These are phyloP conservation scores for Ctenomys sociabilis DNA, from an alignment of 2,113 vertebrate genomes.

Conservation along the genomic window DNA sequence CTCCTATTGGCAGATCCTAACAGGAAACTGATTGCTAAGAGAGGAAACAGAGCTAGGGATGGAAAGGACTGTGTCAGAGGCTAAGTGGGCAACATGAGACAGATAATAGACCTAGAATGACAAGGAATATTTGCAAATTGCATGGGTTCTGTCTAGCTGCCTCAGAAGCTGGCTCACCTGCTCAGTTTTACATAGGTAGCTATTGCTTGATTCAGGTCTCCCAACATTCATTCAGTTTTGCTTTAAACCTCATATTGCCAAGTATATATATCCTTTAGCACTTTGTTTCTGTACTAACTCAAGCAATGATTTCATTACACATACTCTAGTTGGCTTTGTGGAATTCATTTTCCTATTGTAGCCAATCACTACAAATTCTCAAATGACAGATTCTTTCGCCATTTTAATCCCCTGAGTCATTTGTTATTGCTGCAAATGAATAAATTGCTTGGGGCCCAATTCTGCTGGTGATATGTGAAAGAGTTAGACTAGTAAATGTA, in stretches of 20 bases:
- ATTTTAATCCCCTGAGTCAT: conserved; percentile 71
- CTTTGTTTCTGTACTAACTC: conserved; percentile 69
- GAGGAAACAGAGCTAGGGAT: not conserved
- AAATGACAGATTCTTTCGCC: conserved; percentile 73
- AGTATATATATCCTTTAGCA: conserved; percentile 54
- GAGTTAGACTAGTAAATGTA: conserved; percentile 62
- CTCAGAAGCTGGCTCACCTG: not conserved
- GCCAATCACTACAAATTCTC: conserved; percentile 73
- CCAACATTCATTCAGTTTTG: not conserved
- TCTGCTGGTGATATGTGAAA: conserved; percentile 62
- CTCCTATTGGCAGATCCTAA: not conserved
- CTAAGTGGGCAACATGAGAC: not conserved
- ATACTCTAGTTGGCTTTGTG: conserved; percentile 64
- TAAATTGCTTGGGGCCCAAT: conserved; percentile 74
- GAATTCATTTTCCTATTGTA: conserved; percentile 76
- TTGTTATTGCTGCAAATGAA: conserved; percentile 76
- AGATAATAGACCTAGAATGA: not conserved
- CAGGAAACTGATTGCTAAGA: not conserved
- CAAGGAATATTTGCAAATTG: not conserved
- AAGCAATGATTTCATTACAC: conserved; percentile 72
- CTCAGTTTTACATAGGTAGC: not conserved
- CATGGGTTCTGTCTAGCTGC: not conserved
- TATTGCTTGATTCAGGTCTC: not conserved
- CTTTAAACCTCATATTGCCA: not conserved
- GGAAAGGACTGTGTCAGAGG: not conserved